phyloP scores from a whole-genome alignment of 1,140 invertebrate species.

The Hestina assimilis region DNA sequence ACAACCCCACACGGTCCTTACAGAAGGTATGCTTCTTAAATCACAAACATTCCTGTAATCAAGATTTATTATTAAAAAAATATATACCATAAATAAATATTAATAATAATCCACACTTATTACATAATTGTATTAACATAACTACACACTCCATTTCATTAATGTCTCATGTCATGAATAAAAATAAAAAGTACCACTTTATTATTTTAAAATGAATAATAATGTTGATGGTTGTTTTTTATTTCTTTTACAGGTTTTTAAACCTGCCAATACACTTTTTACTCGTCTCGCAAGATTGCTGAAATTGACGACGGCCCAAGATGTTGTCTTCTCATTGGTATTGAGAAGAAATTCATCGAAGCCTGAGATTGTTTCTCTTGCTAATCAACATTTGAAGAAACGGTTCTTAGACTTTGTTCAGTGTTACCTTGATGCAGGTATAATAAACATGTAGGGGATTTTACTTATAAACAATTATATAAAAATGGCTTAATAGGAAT shows the following conservation, averaged over 20 bases:
- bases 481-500: background rate
- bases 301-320: constrained; percentile 90
- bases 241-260: constrained; percentile 82
- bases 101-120: too few relatives aligned
- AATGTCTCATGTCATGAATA: too few relatives aligned
- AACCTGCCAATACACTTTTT: constrained; percentile 87
- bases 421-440: constrained; percentile 87
- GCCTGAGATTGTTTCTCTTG: constrained; percentile 84
- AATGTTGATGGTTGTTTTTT: background rate
- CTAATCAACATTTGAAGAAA: constrained; percentile 88
- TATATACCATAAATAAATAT: too few relatives aligned
- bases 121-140: too few relatives aligned
- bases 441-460: constrained; percentile 4
- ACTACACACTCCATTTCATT: too few relatives aligned
- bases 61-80: too few relatives aligned
- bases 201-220: background rate
- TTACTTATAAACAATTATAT: background rate
- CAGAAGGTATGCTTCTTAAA: constrained; percentile 59
- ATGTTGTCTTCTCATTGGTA: constrained; percentile 92
- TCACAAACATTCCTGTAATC: too few relatives aligned
- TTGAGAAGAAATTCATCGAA: constrained; percentile 88
- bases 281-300: constrained; percentile 90
- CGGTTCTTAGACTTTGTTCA: constrained; percentile 91
- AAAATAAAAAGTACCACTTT: too few relatives aligned
- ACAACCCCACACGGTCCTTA: constrained; percentile 55